Evolutionary conservation across 1,140 invertebrate genomes (phyloP).

Genomic region (Thaumetopoea pityocampa): DNA sequence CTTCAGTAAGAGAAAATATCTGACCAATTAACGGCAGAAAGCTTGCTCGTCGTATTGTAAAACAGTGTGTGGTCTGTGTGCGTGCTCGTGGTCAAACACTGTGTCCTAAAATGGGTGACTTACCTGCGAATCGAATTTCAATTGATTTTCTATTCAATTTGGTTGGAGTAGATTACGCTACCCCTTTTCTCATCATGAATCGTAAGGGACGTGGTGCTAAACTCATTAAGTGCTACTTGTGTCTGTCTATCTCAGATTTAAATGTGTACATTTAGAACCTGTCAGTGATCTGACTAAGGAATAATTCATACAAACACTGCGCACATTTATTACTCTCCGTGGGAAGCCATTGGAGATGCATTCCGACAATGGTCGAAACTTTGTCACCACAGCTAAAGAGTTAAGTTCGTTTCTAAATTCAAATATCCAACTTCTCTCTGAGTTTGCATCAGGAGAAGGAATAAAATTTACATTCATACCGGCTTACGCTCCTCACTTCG

Average conservation of each 20-base stretch:
- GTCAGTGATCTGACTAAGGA: too few relatives aligned
- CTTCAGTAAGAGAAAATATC: slow-evolving; percentile 4
- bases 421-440: too few relatives aligned
- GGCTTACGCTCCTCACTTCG: slow-evolving; percentile 35
- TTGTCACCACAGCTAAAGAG: too few relatives aligned
- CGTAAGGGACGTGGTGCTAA: slow-evolving; percentile 1
- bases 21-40: slow-evolving; percentile 15
- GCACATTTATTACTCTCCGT: too few relatives aligned
- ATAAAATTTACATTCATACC: slow-evolving; percentile 35
- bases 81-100: slow-evolving; percentile 10
- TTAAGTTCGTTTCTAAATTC: too few relatives aligned
- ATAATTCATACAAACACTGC: too few relatives aligned
- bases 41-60: slow-evolving; percentile 7
- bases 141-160: slow-evolving; percentile 7
- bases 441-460: slow-evolving; percentile 17
- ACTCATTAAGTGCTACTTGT: too few relatives aligned
- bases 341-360: too few relatives aligned
- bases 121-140: slow-evolving; percentile 7
- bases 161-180: slow-evolving; percentile 1
- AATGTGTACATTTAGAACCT: too few relatives aligned
- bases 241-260: too few relatives aligned
- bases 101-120: slow-evolving; percentile 14
- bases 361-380: too few relatives aligned
- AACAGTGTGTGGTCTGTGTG: slow-evolving; percentile 6
- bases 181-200: slow-evolving; percentile 3